Conservation (phyloP, 1,140 invertebrate species). For the Brachionus calyciflorus region DNA sequence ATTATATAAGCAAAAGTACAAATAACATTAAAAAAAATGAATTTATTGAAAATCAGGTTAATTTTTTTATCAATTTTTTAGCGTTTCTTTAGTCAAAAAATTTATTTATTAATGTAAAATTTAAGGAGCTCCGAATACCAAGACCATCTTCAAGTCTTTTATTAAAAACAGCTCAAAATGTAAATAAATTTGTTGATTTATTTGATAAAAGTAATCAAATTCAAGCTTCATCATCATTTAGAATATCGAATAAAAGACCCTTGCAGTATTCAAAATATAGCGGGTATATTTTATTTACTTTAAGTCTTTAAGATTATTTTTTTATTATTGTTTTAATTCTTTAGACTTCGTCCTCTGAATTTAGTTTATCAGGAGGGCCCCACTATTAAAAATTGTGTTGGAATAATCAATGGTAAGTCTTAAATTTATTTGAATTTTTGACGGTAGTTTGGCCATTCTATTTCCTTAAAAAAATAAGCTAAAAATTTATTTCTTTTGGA, state of each 20-base stretch:
- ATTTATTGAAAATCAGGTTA: neutral
- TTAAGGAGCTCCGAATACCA: too few relatives aligned
- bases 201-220: conserved; percentile 6
- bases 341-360: neutral
- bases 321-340: neutral
- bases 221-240: neutral
- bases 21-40: neutral
- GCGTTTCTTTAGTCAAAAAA: neutral
- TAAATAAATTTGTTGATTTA: neutral
- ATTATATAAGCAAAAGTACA: neutral
- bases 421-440: neutral
- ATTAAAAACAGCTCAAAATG: conserved; percentile 7
- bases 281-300: neutral
- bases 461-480: too few relatives aligned
- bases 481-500: too few relatives aligned
- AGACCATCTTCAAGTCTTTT: conserved; percentile 21
- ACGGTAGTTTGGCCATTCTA: neutral
- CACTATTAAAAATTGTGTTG: neutral
- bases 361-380: neutral
- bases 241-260: neutral
- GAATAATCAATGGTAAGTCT: neutral
- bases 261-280: conserved; percentile 13
- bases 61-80: neutral
- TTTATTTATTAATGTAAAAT: too few relatives aligned
- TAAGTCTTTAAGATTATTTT: neutral